Evolutionary conservation across 2,113 vertebrate genomes (phyloP).

Genomic region (Mormyrus lacerda): DNA sequence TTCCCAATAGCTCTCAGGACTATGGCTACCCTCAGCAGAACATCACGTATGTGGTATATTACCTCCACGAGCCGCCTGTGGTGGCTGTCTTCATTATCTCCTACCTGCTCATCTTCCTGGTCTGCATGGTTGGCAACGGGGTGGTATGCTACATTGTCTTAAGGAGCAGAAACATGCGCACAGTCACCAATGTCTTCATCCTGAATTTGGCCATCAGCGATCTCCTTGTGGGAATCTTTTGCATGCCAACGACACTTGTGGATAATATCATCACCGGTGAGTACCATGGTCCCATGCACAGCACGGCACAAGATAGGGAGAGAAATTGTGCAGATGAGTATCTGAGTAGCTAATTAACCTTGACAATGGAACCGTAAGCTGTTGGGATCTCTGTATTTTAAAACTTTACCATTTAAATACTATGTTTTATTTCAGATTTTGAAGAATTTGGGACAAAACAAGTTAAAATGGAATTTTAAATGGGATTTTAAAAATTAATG

Average conservation of each 20-base stretch:
- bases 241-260: constrained; percentile 87
- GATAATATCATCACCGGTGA: constrained; percentile 89
- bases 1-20: constrained; percentile 15
- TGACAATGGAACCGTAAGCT: not conserved
- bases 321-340: not conserved
- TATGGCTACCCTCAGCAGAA: constrained; percentile 45
- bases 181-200: constrained; percentile 86
- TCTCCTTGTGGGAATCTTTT: constrained; percentile 88
- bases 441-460: not conserved
- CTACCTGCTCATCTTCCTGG: constrained; percentile 83
- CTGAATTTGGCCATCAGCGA: constrained; percentile 88
- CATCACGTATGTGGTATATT: constrained; percentile 77
- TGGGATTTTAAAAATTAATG: not conserved
- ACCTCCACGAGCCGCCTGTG: constrained; percentile 72
- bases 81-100: constrained; percentile 74
- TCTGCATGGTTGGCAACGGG: constrained; percentile 83
- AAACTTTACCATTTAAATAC: not conserved
- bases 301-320: not conserved
- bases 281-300: not conserved
- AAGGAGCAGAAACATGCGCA: constrained; percentile 75
- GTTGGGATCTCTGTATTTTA: not conserved
- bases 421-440: not conserved
- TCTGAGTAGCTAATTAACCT: not conserved
- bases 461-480: not conserved
- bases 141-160: constrained; percentile 77